These are phyloP conservation scores for Chaenodraco wilsoni DNA, from an alignment of 2,797 vertebrate species.

Conservation along the genomic window DNA sequence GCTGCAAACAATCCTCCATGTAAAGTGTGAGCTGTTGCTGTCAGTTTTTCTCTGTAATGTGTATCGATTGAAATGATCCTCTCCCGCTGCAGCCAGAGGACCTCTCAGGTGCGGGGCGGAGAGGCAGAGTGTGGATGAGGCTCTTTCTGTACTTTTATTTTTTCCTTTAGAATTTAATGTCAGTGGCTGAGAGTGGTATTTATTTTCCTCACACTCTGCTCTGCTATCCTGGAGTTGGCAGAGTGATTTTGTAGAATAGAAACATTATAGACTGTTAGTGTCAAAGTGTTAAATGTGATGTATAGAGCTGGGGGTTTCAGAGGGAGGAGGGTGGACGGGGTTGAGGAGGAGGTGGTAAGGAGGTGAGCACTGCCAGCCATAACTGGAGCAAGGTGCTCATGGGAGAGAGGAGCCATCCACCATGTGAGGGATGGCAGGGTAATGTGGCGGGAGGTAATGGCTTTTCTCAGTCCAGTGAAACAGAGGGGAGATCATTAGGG, in stretches of 20 bases:
- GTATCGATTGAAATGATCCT: constrained; percentile 74
- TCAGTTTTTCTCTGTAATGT: constrained; percentile 60
- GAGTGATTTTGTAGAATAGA: constrained; percentile 99
- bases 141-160: constrained; percentile 72
- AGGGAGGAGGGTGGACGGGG: constrained; percentile 80
- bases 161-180: constrained; percentile 84
- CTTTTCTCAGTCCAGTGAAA: constrained; percentile 90
- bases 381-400: constrained; percentile 93
- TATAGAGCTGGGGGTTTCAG: constrained; percentile 90
- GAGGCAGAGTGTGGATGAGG: constrained; percentile 60
- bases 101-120: constrained; percentile 60
- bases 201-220: constrained; percentile 97
- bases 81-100: constrained; percentile 57
- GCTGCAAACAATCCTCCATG: constrained; percentile 42
- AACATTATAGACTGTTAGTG: constrained; percentile 99
- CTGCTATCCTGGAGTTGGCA: constrained; percentile 96
- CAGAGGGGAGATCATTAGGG: constrained; percentile 84
- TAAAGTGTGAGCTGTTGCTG: constrained; percentile 63
- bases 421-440: constrained; percentile 94
- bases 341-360: constrained; percentile 76
- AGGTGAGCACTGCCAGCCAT: constrained; percentile 89
- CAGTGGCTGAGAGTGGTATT: constrained; percentile 91
- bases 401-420: constrained; percentile 93
- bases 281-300: constrained; percentile 99
- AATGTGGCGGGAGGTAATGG: constrained; percentile 97